Evolutionary conservation across 2,797 vertebrate species (phyloP).

Genomic region (Telmatherina bonti): DNA sequence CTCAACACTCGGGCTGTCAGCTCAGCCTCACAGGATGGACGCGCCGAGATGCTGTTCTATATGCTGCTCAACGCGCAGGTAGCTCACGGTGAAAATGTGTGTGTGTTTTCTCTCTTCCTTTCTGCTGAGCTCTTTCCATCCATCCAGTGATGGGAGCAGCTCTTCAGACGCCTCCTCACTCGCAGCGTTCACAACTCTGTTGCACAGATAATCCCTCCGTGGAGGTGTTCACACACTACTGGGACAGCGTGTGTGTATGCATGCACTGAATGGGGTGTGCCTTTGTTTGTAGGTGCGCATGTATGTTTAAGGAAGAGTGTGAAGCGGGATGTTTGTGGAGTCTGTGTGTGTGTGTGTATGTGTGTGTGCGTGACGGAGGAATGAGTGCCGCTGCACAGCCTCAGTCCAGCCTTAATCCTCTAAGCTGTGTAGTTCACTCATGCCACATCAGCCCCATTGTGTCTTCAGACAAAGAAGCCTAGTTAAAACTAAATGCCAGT

Average conservation of each 20-base stretch:
- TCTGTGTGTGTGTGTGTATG: conserved; percentile 29
- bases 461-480: conserved; percentile 72
- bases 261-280: conserved; percentile 36
- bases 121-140: conserved; percentile 60
- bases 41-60: conserved; percentile 61
- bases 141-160: conserved; percentile 64
- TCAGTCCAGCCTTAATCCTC: conserved; percentile 77
- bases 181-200: conserved; percentile 69
- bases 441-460: conserved; percentile 79
- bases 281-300: conserved; percentile 58
- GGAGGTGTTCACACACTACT: conserved; percentile 42
- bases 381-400: conserved; percentile 55
- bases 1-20: conserved; percentile 63
- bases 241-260: conserved; percentile 20
- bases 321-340: conserved; percentile 37
- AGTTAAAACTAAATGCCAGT: conserved; percentile 77
- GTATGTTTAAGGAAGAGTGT: conserved; percentile 57
- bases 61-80: conserved; percentile 75
- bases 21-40: conserved; percentile 68
- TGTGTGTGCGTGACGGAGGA: conserved; percentile 43
- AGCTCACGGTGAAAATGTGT: conserved; percentile 47
- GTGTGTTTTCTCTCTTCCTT: conserved; percentile 13
- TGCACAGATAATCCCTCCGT: conserved; percentile 73
- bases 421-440: conserved; percentile 78
- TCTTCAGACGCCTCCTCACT: conserved; percentile 76